A percentile compares a stretch with the other conserved stretches of the same genome.
phyloP scores from a whole-genome alignment of 2,888 invertebrate species.

The Clusia tigrina region DNA sequence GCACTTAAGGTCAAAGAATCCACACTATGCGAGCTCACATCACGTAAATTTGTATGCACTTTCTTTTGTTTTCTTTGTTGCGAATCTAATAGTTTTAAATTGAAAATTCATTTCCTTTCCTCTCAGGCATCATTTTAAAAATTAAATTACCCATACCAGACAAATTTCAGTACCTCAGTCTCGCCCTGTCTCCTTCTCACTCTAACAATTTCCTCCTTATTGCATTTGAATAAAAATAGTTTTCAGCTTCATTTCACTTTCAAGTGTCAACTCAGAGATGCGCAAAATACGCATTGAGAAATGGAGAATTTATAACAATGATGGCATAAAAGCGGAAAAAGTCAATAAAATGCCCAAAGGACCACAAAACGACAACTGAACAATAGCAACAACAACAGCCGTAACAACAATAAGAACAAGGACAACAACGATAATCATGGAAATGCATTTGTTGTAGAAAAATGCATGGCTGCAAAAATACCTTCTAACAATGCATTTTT shows the following conservation, averaged over 20 bases:
- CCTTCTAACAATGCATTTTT: slow-evolving; percentile 1
- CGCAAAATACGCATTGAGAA: slow-evolving; percentile 14
- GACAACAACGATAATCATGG: background rate
- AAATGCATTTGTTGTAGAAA: background rate
- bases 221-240: slow-evolving; percentile 28
- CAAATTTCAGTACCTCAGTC: no score
- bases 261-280: slow-evolving; percentile 46
- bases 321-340: slow-evolving; percentile 26
- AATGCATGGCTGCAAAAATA: background rate
- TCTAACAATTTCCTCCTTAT: no score
- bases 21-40: no score
- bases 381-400: background rate
- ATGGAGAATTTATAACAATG: background rate
- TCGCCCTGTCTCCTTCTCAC: no score
- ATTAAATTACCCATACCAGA: no score
- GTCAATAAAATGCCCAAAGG: slow-evolving; percentile 45
- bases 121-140: no score
- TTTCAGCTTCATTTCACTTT: slow-evolving; percentile 63
- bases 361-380: slow-evolving; percentile 6
- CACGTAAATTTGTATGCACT: no score
- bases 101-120: no score
- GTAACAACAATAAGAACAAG: background rate
- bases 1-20: no score
- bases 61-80: no score
- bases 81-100: no score